Percentiles rank a stretch among this genome's conserved stretches.
These are phyloP conservation scores for Caenorhabditis sinica DNA, from an alignment of 2,888 invertebrate species.

Conservation along the genomic window DNA sequence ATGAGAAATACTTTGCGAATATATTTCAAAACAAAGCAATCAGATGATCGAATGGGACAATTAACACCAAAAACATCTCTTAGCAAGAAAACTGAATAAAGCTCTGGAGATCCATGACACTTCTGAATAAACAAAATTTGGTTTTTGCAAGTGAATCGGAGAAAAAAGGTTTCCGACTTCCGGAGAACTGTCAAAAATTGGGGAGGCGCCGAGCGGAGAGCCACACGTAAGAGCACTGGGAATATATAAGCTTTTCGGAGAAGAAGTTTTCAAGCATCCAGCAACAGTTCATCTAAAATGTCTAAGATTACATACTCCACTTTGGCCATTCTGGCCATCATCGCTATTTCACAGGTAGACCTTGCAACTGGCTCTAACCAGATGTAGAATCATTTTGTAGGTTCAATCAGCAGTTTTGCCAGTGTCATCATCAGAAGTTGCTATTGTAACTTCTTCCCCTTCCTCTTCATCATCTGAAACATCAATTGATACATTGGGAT, in stretches of 20 bases:
- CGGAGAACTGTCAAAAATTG: slow-evolving; percentile 52
- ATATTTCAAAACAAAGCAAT: neutral
- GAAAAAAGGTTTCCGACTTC: slow-evolving; percentile 26
- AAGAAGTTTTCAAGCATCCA: neutral
- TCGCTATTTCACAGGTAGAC: slow-evolving; percentile 34
- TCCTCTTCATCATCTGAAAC: slow-evolving; percentile 38
- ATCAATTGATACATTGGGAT: slow-evolving; percentile 63
- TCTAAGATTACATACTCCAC: slow-evolving; percentile 31
- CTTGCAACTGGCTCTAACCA: neutral
- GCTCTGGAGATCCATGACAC: slow-evolving; percentile 4
- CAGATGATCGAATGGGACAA: neutral
- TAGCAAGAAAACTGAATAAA: too few species aligned
- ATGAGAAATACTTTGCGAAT: slow-evolving; percentile 5
- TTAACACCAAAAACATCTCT: neutral
- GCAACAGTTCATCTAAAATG: slow-evolving; percentile 24
- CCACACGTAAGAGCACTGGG: slow-evolving; percentile 23
- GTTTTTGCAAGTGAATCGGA: slow-evolving; percentile 6
- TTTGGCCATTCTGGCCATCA: slow-evolving; percentile 30
- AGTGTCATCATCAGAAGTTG: slow-evolving; percentile 40
- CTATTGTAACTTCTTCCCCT: slow-evolving; percentile 26
- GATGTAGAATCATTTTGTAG: slow-evolving; percentile 24
- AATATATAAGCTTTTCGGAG: slow-evolving; percentile 21
- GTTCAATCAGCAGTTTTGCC: slow-evolving; percentile 51
- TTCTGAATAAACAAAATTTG: slow-evolving; percentile 11
- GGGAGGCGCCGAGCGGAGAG: neutral